Evolutionary conservation across 2,888 invertebrate genomes (phyloP), one percentile per base, ranked within the genome.

Genomic region (Melanotus villosus): DNA sequence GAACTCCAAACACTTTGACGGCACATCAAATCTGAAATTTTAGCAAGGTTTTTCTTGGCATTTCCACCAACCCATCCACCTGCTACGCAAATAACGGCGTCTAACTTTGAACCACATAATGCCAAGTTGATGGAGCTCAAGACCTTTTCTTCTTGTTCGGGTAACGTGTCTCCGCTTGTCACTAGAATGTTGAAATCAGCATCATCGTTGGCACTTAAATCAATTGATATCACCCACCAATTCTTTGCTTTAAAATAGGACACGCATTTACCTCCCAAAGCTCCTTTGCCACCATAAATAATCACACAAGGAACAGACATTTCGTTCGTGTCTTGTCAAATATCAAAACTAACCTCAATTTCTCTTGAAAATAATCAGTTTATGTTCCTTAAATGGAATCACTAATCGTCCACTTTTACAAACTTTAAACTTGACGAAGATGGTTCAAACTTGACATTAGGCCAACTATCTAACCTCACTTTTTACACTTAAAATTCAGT

Each of bases 1-100:
- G 97, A 96, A 73, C 95, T 94, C 95, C 97, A 97, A 4, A 98
- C 95, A 80, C 95, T 96, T 83, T 98, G 98, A 71, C 93, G 92
- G 93, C 95, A 95, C 96, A 97, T 97, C 43, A 94, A 82, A 78
- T 98, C 96, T 1, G 93, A 87, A 81, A 93, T 96, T 83, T 94
- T 94, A 52, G 95, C 88, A 73, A 97, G 91, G 80, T 95, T 96
- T 85, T 93, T 91, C 59, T 89, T 88, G 6, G 95, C 92, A 87
- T 95, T 96, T 19, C 97, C 97, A 52, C 97, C 93, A 23, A 96
- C 95, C 97, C 97, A 98, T 58, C 97, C 98, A 43, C 98, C 98
- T 69, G 98, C 98, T 12, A 98, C 98, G 85, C 97, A 98, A 76
- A 98, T 91, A 38, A 98, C 90, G 16, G 95, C 97, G 86, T 96